Evolutionary conservation across 2,797 vertebrate species (phyloP).

Genomic region (Pseudopleuronectes americanus): DNA sequence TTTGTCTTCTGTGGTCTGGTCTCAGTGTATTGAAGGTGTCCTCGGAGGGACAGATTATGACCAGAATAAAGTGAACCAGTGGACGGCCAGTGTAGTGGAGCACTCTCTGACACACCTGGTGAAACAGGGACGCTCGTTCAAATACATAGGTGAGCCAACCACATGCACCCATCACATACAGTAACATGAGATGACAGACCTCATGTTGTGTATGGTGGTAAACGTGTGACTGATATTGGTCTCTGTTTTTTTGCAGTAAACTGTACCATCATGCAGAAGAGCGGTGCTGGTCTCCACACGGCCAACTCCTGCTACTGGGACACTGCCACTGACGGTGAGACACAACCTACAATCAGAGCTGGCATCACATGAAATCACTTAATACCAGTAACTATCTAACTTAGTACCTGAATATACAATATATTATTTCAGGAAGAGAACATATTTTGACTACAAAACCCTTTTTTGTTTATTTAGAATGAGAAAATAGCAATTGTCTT

Average conservation of each 20-base stretch:
- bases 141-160: slow-evolving; percentile 90
- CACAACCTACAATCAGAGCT: background rate
- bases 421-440: no score
- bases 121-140: slow-evolving; percentile 92
- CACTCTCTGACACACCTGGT: slow-evolving; percentile 92
- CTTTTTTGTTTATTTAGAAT: no score
- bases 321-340: slow-evolving; percentile 93
- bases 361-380: background rate
- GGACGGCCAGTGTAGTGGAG: slow-evolving; percentile 96
- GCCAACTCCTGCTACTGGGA: slow-evolving; percentile 99
- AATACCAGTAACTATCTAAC: background rate
- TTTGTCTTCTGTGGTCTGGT: slow-evolving; percentile 35
- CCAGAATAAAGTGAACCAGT: slow-evolving; percentile 94
- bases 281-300: slow-evolving; percentile 95
- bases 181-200: background rate
- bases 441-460: no score
- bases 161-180: background rate
- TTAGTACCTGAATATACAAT: no score
- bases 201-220: background rate
- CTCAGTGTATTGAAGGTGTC: slow-evolving; percentile 91
- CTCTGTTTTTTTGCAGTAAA: slow-evolving; percentile 85
- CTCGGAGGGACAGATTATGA: slow-evolving; percentile 94
- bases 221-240: background rate
- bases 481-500: no score
- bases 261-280: slow-evolving; percentile 95